Percentiles rank a stretch among this genome's conserved stretches.
Evolutionary conservation across 2,888 invertebrate genomes (phyloP).

Genomic region (Galerucella calmariensis): DNA sequence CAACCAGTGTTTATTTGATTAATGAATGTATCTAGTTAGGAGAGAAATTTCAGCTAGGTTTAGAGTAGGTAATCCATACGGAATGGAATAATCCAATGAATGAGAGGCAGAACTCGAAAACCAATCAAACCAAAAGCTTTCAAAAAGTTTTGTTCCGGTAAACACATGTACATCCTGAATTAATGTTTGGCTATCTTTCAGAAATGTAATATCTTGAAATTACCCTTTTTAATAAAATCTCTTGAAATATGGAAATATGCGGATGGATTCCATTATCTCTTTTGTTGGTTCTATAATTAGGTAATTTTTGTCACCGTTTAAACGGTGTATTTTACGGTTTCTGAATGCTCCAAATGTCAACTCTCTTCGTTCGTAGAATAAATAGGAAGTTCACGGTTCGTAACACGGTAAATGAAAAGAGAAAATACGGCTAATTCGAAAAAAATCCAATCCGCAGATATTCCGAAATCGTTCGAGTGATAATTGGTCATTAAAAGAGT

Average conservation of each 20-base stretch:
- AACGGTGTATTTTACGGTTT: background rate
- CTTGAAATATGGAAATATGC: background rate
- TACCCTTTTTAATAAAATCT: too few relatives aligned
- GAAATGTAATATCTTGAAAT: background rate
- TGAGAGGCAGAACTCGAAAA: background rate
- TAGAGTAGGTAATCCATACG: constrained; percentile 2
- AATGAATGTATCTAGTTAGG: constrained; percentile 3
- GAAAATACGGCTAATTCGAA: background rate
- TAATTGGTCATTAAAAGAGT: constrained; percentile 30
- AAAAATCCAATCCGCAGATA: constrained; percentile 21
- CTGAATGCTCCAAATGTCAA: background rate
- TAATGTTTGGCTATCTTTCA: background rate
- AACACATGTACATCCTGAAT: background rate
- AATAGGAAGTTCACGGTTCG: background rate
- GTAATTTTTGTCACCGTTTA: background rate
- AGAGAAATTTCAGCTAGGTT: background rate
- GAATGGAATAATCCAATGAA: constrained; percentile 10
- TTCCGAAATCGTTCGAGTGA: constrained; percentile 15
- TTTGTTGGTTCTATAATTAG: constrained; percentile 2
- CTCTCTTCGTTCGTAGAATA: background rate
- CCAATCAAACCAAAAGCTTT: constrained; percentile 5
- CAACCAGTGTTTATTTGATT: constrained; percentile 8
- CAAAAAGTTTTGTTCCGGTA: constrained; percentile 3
- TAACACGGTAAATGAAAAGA: constrained; percentile 1
- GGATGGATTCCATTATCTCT: background rate